Conservation (phyloP, 2,113 vertebrate genomes). For the Alethe diademata region DNA sequence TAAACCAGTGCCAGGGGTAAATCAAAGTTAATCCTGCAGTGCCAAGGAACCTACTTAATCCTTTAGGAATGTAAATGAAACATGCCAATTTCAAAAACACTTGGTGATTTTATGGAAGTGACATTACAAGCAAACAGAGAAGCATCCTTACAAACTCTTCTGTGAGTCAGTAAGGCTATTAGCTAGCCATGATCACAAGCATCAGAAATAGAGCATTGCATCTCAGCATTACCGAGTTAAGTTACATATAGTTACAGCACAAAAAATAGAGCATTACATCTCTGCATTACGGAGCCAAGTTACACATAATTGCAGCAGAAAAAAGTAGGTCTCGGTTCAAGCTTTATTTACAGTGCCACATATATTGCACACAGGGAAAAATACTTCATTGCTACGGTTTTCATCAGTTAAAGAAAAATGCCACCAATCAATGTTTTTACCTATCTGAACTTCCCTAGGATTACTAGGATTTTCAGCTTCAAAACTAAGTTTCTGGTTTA, state of each 20-base stretch:
- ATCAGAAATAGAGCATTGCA: conserved; percentile 41
- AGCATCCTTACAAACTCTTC: neutral
- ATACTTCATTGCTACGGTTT: neutral
- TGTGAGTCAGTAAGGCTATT: neutral
- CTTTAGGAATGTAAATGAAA: conserved; percentile 17
- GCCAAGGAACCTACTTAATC: neutral
- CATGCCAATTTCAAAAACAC: neutral
- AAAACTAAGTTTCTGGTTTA: neutral
- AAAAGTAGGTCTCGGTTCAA: neutral
- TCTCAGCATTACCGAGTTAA: neutral
- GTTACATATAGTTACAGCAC: neutral
- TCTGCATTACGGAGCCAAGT: neutral
- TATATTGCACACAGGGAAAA: neutral
- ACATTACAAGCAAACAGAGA: neutral
- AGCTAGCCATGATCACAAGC: neutral
- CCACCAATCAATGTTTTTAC: neutral
- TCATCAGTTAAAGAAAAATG: neutral
- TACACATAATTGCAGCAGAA: conserved; percentile 17
- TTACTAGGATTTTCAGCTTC: neutral
- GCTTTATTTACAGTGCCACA: neutral
- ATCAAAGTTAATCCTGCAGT: neutral
- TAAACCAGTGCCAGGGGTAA: neutral
- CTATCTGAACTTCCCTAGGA: neutral
- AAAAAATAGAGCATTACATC: conserved; percentile 36
- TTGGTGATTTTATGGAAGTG: neutral